Base-by-base conservation (phyloP, 1,140 invertebrate species). In the Apolygus lucorum region DNA sequence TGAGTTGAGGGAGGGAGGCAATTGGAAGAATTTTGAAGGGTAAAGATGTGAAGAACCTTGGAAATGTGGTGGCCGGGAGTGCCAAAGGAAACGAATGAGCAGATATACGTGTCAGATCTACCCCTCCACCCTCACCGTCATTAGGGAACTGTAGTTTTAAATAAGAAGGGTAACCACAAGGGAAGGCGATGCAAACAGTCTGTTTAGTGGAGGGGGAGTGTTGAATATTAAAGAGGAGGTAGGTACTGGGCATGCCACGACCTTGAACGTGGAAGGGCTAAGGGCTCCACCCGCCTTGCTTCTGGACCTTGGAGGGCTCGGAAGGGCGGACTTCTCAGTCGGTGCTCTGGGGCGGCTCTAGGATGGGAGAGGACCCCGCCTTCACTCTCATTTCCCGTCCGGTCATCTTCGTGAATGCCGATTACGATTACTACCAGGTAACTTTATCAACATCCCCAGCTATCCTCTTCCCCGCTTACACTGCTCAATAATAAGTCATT, bases 371-470 rank as follows among this genome's bases (percentile, higher is more conserved):
- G 70, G 67, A 68, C 13, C 49, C 66, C 24, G 52, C 67, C 0
- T 73, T 73, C 68, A 67, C 68, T 1, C 69, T 67, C 25, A 73
- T 73, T 28, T 73, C 72, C n/a, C 67, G 63, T 49, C 72, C 72
- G 28, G 69, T 70, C 63, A 67, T 68, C 69, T 63, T 68, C 24
- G 14, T 65, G 8, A 65, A 26, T 17, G 28, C 28, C 63, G 28
- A 26, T 17, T 65, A 65, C 63, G 63, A 65, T 14, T 28, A 65
- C 28, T 28, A 26, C 14, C 25, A 26, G 63, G 63, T 28, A 42
- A 42, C 34, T 17, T n/a, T n/a, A n/a, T n/a, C n/a, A n/a, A n/a
- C n/a, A n/a, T n/a, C n/a, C n/a, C n/a, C n/a, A n/a, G n/a, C n/a
- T n/a, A n/a, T n/a, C n/a, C n/a, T n/a, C n/a, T n/a, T n/a, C n/a